Conservation (phyloP, 2,797 vertebrate species). For the Amphiprion clarkii region DNA sequence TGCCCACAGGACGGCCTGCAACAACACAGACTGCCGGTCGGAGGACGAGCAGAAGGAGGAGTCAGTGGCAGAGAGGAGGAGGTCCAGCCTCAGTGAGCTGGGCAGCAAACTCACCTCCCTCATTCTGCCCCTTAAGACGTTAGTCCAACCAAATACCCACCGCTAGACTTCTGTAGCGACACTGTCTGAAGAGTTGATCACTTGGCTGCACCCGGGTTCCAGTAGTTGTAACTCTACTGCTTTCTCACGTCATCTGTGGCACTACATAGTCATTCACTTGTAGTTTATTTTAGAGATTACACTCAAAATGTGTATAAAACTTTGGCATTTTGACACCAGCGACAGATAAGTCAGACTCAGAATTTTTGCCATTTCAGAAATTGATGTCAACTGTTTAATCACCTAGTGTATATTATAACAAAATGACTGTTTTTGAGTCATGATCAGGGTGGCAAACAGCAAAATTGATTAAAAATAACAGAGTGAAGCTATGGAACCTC, state of each 20-base stretch:
- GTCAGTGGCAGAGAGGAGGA: conserved; percentile 80
- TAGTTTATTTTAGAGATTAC: too few relatives aligned
- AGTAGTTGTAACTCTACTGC: neutral
- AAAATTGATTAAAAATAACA: too few relatives aligned
- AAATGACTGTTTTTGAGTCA: too few relatives aligned
- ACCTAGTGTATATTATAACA: too few relatives aligned
- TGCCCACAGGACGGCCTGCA: conserved; percentile 70
- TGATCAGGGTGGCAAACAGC: too few relatives aligned
- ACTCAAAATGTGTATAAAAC: too few relatives aligned
- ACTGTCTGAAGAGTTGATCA: conserved; percentile 68
- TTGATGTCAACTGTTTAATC: too few relatives aligned
- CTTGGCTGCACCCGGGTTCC: conserved; percentile 55
- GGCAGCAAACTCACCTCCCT: conserved; percentile 83
- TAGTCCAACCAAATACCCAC: conserved; percentile 72
- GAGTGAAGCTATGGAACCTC: conserved; percentile 43
- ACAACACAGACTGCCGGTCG: conserved; percentile 66
- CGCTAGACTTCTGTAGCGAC: conserved; percentile 28
- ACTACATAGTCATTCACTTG: too few relatives aligned
- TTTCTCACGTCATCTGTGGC: neutral
- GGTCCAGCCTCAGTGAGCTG: conserved; percentile 89
- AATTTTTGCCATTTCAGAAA: too few relatives aligned
- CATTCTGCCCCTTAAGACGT: conserved; percentile 84
- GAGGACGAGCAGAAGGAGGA: conserved; percentile 78
- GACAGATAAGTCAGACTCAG: too few relatives aligned
- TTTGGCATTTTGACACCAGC: too few relatives aligned